Base-by-base conservation (phyloP, 2,797 vertebrate genomes). In the Chiloscyllium punctatum region DNA sequence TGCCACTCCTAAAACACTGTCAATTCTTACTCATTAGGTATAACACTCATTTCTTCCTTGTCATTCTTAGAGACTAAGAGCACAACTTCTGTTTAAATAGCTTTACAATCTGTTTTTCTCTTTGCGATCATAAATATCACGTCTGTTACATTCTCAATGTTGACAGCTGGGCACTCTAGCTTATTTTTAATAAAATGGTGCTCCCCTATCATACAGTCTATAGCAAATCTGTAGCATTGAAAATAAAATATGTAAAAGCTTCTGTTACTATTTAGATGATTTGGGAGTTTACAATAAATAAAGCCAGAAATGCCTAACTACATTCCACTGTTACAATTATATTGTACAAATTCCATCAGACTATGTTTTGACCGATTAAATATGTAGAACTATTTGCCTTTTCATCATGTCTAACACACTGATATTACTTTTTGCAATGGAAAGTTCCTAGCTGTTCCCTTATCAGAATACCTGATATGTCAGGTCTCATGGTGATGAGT, bases 401-500 rank as follows among this genome's bases (percentile, higher is more conserved):
- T 94, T 15, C 92, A 48, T 51, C 66, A 72, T 7, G 71, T 77
- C 48, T 53, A 23, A 53, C 48, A 33, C 16, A 91, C 62, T 18
- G 13, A 91, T 57, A 91, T 91, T 91, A 53, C 71, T 27, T 77
- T 53, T 95, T 51, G 33, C 71, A 33, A 95, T 95, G 71, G 94
- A 95, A 95, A 33, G 16, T 57, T 95, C 48, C 94, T n/a, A 30
- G 48, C 30, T 72, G 68, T 77, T 77, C 69, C 7, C 27, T 16
- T 27, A 51, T n/a, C 79, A 95, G 66, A 68, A 95, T n/a, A 53
- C 33, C 71, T 66, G 42, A 9, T 48, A 11, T 53, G 95, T 95
- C 95, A 48, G 27, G 96, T 96, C 96, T 97, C 96, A 96, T 96
- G 96, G 96, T 97, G 97, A 97, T 94, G 96, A 96, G 94, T 88